Evolutionary conservation across 2,113 vertebrate species (phyloP).

Genomic region (Oceanodroma tethys): DNA sequence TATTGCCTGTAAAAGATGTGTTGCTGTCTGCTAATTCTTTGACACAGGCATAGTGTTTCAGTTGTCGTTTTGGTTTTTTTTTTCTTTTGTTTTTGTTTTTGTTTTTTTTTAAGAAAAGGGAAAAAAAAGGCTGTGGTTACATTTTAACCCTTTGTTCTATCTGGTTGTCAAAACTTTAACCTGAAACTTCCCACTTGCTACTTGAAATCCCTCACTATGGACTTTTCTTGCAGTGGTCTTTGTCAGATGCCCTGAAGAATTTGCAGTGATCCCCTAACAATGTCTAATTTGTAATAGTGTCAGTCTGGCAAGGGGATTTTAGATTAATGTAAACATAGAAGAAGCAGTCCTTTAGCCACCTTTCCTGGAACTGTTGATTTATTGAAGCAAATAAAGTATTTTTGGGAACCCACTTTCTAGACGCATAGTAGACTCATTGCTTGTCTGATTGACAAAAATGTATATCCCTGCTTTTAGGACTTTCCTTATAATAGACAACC

Average conservation of each 20-base stretch:
- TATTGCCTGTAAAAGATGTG: neutral
- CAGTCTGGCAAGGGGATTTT: neutral
- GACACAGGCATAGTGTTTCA: neutral
- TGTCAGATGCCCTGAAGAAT: neutral
- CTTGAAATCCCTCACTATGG: neutral
- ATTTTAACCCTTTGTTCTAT: neutral
- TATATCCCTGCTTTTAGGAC: neutral
- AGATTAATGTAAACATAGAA: constrained; percentile 8
- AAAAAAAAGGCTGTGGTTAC: neutral
- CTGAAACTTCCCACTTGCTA: neutral
- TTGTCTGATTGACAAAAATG: neutral
- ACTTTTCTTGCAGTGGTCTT: neutral
- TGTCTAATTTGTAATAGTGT: neutral
- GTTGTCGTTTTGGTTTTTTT: neutral
- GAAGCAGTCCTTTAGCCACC: neutral
- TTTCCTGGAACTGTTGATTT: neutral
- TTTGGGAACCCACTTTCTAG: constrained; percentile 3
- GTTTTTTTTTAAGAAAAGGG: neutral
- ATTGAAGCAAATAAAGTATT: constrained; percentile 40
- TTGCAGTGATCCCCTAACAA: neutral
- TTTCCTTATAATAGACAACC: neutral
- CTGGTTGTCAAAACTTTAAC: neutral
- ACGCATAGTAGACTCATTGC: constrained; percentile 1
- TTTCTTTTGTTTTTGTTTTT: neutral
- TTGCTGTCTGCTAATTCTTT: neutral